Evolutionary conservation across 2,888 invertebrate genomes (phyloP), one percentile per base, ranked within the genome.

Genomic region (Tiliacea aurago): DNA sequence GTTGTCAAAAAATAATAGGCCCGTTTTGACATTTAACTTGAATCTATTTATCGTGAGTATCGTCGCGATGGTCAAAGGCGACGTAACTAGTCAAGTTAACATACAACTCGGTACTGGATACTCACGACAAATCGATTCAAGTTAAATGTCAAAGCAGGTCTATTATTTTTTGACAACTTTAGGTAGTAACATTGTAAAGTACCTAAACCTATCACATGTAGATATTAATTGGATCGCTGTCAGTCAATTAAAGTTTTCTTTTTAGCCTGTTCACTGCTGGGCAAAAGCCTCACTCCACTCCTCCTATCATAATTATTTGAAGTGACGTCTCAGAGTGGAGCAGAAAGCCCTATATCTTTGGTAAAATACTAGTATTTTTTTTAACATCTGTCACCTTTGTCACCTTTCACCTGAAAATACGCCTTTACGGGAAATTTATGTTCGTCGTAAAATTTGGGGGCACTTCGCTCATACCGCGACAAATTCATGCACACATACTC

Each of bases 401-500:
- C 11, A 41, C 63, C 71, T 28, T 1, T 43, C 11, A 41, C 63
- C 71, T 28, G 51, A 78, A 70, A 73, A 76, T 78, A 67, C 68
- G 51, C 55, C 73, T 79, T 74, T 70, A 81, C 76, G 74, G 61
- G 65, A 66, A 75, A 86, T 88, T 88, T 86, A 88, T 84, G 78
- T 10, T 0, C 20, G 51, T 87, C 87, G 74, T 88, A 88, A 88
- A 88, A 84, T 79, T 75, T 76, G 28, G 66, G 69, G 58, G 28
- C 73, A 65, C 58, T 70, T 75, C 62, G 37, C 70, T 77, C 78
- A 56, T 79, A 62, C 74, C 69, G 28, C 47, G 43, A 66, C 55
- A 68, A 67, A 64, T 80, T 80, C 64, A 33, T 66, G 45, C 2
- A 41, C 45, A 70, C 20, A 75, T 23, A 33, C 55, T 13, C 13